Base-by-base conservation (phyloP, 1,140 invertebrate species). In the Forficula auricularia region DNA sequence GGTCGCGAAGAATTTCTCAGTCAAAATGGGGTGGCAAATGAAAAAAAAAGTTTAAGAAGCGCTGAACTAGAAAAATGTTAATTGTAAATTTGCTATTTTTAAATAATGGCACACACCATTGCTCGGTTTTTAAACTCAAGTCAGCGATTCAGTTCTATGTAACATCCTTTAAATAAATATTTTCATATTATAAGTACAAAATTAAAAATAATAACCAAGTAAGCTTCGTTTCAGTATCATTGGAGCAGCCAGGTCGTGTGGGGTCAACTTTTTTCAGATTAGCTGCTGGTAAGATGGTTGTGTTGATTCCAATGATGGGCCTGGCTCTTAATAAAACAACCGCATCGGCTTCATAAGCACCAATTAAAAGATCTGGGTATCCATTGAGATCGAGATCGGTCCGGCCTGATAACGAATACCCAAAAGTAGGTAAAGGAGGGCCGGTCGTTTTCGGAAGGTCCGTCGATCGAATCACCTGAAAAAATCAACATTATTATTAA, bases 371-470 rank as follows among this genome's bases (percentile, higher is more conserved):
- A 69, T 95, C 90, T 1, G 88, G 83, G 64, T 95, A 96, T 10
- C 79, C 81, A 62, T 96, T 95, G 14, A 68, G 62, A 62, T 96
- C 91, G 55, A 96, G 68, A 63, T 96, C 90, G 8, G 86, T 64
- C 22, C 84, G 85, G 42, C 87, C 88, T 48, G 80, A 81, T 13
- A 96, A 61, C 0, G 88, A 87, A 58, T 88, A 87, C 3, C 90
- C 90, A 53, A 95, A 87, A 0, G 85, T 89, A 43, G 58, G 65
- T 35, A 86, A 38, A 37, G n/a, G n/a, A 37, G 47, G 48, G 3
- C 19, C n/a, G 34, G 36, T 57, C 34, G 67, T 56, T 7, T 54
- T 47, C 9, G 64, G 66, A 42, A 67, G 58, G 42, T 69, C 64
- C 43, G 67, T 62, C 2, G 70, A 59, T 52, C 61, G 60, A 48